These are phyloP conservation scores for Parascotia fuliginaria DNA, from an alignment of 2,888 invertebrate species.

Conservation along the genomic window DNA sequence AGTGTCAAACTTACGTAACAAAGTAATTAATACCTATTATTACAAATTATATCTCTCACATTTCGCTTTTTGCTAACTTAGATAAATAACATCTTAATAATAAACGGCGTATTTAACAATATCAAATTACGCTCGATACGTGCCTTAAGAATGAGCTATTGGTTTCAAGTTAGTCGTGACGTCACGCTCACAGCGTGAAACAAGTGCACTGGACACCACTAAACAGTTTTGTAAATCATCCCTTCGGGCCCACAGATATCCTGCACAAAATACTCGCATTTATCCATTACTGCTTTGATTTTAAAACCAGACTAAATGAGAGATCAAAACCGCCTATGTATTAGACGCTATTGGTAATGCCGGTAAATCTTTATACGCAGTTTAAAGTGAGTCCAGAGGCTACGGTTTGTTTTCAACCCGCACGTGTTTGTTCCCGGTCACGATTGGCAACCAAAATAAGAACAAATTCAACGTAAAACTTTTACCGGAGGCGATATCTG, in stretches of 20 bases:
- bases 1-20: too few species aligned
- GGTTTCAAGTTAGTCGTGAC: constrained; percentile 65
- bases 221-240: constrained; percentile 65
- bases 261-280: constrained; percentile 13
- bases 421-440: constrained; percentile 62
- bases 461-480: constrained; percentile 38
- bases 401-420: constrained; percentile 58
- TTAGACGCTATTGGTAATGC: constrained; percentile 5
- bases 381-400: constrained; percentile 43
- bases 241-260: constrained; percentile 54
- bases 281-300: constrained; percentile 28
- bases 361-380: constrained; percentile 25
- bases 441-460: constrained; percentile 54
- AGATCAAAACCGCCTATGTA: constrained; percentile 15
- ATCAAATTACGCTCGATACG: constrained; percentile 16
- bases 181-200: constrained; percentile 61
- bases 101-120: constrained; percentile 30
- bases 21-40: too few species aligned
- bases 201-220: constrained; percentile 61
- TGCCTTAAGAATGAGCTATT: constrained; percentile 51
- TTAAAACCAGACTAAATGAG: background rate
- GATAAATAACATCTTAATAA: too few species aligned
- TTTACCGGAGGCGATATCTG: constrained; percentile 38
- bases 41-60: too few species aligned
- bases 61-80: too few species aligned